These are phyloP conservation scores for Eira barbara DNA, from an alignment of 2,113 vertebrate species.

Conservation along the genomic window DNA sequence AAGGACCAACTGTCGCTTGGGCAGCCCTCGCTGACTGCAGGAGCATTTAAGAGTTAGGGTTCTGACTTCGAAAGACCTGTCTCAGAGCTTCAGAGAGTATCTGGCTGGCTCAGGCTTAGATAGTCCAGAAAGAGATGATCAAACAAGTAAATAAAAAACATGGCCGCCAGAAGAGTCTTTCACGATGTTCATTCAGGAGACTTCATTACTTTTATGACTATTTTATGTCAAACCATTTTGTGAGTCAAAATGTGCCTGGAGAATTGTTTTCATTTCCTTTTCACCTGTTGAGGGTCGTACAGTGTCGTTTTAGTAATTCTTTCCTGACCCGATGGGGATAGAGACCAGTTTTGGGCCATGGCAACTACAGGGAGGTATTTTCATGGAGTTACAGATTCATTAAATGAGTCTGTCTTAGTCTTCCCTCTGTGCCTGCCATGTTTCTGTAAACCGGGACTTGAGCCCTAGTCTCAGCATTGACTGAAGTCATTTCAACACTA, in stretches of 20 bases:
- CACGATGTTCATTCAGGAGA: neutral
- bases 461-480: neutral
- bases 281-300: neutral
- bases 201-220: neutral
- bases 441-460: neutral
- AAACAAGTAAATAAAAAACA: neutral
- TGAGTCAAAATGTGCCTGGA: neutral
- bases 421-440: neutral
- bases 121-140: neutral
- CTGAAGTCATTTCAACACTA: neutral
- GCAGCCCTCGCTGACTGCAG: neutral
- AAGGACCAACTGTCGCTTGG: neutral
- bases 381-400: neutral
- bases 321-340: neutral
- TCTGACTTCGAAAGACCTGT: neutral
- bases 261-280: conserved; percentile 4
- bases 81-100: neutral
- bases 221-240: neutral
- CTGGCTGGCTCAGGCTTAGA: neutral
- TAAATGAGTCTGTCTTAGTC: neutral
- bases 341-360: neutral
- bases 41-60: neutral
- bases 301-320: neutral
- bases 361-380: neutral
- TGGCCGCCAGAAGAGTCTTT: neutral